phyloP scores from a whole-genome alignment of 2,797 vertebrate genomes.

The Notoglanidium macrostoma region DNA sequence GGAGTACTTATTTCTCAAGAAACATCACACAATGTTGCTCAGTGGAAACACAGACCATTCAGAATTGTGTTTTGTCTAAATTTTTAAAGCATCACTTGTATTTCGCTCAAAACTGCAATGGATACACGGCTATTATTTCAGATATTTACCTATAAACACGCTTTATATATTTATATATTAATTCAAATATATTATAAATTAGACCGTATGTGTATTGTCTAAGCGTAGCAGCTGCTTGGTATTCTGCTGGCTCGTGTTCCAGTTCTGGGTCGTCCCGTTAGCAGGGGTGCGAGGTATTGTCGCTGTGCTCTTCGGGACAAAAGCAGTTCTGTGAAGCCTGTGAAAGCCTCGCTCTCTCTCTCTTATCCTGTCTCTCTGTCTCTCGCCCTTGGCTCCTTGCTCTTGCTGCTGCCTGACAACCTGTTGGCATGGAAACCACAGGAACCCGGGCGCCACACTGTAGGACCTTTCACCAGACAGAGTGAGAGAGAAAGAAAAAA shows the following conservation, averaged over 20 bases:
- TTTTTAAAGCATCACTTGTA: too few species aligned
- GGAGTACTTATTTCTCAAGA: too few species aligned
- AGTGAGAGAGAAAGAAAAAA: constrained; percentile 44
- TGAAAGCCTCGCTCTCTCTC: constrained; percentile 67
- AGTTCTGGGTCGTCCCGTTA: constrained; percentile 78
- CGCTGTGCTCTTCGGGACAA: constrained; percentile 74
- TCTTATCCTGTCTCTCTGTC: constrained; percentile 45
- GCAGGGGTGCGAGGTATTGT: constrained; percentile 79
- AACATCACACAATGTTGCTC: too few species aligned
- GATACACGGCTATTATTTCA: not conserved
- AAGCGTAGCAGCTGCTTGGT: constrained; percentile 78
- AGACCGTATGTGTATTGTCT: constrained; percentile 66
- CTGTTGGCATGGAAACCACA: constrained; percentile 70
- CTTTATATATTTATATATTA: not conserved
- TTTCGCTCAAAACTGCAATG: too few species aligned
- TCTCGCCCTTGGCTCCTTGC: constrained; percentile 43
- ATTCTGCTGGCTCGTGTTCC: constrained; percentile 71
- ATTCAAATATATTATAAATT: not conserved
- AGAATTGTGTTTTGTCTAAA: too few species aligned
- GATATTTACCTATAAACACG: not conserved
- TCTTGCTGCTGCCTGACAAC: constrained; percentile 61
- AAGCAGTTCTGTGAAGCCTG: constrained; percentile 77
- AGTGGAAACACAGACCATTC: too few species aligned
- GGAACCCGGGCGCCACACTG: constrained; percentile 60
- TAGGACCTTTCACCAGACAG: constrained; percentile 56